These are phyloP conservation scores for Paramacrobiotus metropolitanus DNA, from an alignment of 1,140 invertebrate species.

Conservation along the genomic window DNA sequence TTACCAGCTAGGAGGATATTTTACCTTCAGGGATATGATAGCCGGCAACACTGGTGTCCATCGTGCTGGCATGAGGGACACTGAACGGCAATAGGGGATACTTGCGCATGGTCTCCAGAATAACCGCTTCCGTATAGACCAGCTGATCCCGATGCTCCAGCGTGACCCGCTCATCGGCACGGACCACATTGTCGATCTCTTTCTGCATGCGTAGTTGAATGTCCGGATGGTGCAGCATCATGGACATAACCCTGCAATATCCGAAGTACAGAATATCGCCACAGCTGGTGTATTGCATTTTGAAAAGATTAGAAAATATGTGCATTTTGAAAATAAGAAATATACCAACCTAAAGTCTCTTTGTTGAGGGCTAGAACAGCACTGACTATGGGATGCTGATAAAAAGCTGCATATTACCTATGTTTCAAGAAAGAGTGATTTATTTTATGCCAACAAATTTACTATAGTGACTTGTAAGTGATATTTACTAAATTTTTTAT, in stretches of 20 bases:
- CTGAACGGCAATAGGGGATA: not conserved
- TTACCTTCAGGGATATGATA: constrained; percentile 19
- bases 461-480: no score
- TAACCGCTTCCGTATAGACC: constrained; percentile 12
- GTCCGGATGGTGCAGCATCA: not conserved
- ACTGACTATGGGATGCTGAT: no score
- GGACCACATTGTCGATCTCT: not conserved
- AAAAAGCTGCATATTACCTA: no score
- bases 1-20: no score
- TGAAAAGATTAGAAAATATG: no score
- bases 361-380: no score
- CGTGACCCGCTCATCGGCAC: not conserved
- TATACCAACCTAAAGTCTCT: no score
- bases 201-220: not conserved
- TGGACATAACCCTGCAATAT: not conserved
- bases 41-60: constrained; percentile 16
- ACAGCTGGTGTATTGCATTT: no score
- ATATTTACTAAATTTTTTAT: no score
- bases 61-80: not conserved
- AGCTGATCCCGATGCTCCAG: not conserved
- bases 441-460: no score
- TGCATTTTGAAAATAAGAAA: no score
- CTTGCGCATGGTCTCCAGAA: constrained; percentile 11
- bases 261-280: not conserved
- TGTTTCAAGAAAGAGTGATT: no score